These are phyloP conservation scores for Phenacoccus solenopsis DNA, from an alignment of 1,140 invertebrate genomes.

Conservation along the genomic window DNA sequence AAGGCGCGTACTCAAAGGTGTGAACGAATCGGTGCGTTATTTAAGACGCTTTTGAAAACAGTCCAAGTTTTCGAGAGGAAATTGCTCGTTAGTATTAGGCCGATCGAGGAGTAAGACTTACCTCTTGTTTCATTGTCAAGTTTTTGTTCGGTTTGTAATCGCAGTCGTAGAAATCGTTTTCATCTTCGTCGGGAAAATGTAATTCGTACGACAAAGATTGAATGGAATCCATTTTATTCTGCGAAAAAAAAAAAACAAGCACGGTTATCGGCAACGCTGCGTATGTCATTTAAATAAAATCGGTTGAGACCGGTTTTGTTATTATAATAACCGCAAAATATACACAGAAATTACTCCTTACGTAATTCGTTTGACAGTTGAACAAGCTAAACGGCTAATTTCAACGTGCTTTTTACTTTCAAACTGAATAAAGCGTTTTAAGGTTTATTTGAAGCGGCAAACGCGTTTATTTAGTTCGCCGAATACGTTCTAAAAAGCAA, in stretches of 20 bases:
- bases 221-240: slow-evolving; percentile 10
- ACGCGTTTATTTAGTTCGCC: no score
- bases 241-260: background rate
- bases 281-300: background rate
- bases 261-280: background rate
- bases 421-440: no score
- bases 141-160: background rate
- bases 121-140: background rate
- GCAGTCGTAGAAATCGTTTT: slow-evolving; percentile 8
- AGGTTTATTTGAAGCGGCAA: no score
- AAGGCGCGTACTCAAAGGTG: background rate
- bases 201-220: background rate
- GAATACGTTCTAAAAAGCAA: no score
- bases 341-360: background rate
- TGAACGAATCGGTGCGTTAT: background rate
- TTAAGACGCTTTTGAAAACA: background rate
- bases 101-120: background rate
- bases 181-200: background rate
- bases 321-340: background rate
- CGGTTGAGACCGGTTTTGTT: background rate
- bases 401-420: background rate
- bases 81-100: background rate
- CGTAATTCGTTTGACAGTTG: background rate
- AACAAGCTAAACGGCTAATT: slow-evolving; percentile 1
- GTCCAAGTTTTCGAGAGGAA: background rate